Evolutionary conservation across 2,888 invertebrate species (phyloP).

Genomic region (Chrysopilus asiliformis): DNA sequence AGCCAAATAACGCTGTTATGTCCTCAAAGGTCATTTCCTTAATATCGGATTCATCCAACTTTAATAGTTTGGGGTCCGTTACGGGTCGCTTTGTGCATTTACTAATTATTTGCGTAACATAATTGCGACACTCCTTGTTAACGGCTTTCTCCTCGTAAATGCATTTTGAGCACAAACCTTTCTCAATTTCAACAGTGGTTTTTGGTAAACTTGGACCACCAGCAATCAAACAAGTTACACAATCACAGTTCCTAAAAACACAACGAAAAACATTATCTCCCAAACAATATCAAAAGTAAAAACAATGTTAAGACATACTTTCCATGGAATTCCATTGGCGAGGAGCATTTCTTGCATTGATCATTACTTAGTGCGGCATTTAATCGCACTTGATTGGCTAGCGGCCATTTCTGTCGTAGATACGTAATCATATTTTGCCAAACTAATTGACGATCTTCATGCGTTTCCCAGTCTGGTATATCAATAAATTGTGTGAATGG

Average conservation of each 20-base stretch:
- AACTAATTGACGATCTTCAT: slow-evolving; percentile 29
- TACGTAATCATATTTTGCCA: slow-evolving; percentile 34
- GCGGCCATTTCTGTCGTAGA: slow-evolving; percentile 29
- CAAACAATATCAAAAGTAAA: neutral
- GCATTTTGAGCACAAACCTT: slow-evolving; percentile 30
- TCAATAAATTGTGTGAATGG: slow-evolving; percentile 26
- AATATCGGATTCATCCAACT: slow-evolving; percentile 13
- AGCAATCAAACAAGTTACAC: slow-evolving; percentile 34
- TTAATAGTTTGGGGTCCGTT: slow-evolving; percentile 11
- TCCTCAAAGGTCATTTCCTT: slow-evolving; percentile 13
- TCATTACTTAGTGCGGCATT: slow-evolving; percentile 28
- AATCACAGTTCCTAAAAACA: slow-evolving; percentile 28
- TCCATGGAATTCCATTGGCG: slow-evolving; percentile 29
- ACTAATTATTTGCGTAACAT: slow-evolving; percentile 7
- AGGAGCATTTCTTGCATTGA: slow-evolving; percentile 30
- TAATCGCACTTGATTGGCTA: slow-evolving; percentile 28
- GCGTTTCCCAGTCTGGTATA: slow-evolving; percentile 30
- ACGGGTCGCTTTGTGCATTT: neutral
- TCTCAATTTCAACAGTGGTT: slow-evolving; percentile 23
- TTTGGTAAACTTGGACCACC: slow-evolving; percentile 26
- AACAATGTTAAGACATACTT: slow-evolving; percentile 1
- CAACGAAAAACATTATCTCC: slow-evolving; percentile 1
- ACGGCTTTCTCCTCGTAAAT: slow-evolving; percentile 10
- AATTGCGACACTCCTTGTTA: slow-evolving; percentile 1
- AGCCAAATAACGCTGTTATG: slow-evolving; percentile 2